These are phyloP conservation scores for Mormyrops boulengeri DNA, from an alignment of 2,797 vertebrate genomes.

Conservation along the genomic window DNA sequence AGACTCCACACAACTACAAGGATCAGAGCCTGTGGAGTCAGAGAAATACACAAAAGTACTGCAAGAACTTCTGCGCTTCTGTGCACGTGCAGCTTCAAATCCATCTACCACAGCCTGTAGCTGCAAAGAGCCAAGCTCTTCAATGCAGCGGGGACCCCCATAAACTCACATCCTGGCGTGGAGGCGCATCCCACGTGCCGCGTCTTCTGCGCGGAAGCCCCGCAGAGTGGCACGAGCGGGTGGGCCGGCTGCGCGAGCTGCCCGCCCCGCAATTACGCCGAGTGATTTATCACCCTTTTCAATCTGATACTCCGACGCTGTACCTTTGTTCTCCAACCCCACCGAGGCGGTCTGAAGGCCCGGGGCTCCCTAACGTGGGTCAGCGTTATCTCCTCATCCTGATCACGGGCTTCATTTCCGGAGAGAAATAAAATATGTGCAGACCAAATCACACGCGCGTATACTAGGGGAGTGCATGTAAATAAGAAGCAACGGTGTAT, in stretches of 20 bases:
- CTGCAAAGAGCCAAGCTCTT: constrained; percentile 17
- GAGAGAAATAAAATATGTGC: constrained; percentile 12
- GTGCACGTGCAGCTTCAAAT: not conserved
- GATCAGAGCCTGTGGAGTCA: not conserved
- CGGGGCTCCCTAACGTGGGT: not conserved
- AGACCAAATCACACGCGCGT: not conserved
- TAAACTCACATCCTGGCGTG: constrained; percentile 19
- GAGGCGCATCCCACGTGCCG: constrained; percentile 9
- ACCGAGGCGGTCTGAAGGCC: not conserved
- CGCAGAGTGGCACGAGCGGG: constrained; percentile 31
- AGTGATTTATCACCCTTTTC: constrained; percentile 54
- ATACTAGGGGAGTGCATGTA: not conserved
- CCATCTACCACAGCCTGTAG: constrained; percentile 16
- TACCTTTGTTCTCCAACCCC: constrained; percentile 16
- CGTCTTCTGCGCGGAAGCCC: constrained; percentile 13
- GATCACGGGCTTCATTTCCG: not conserved
- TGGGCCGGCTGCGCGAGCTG: constrained; percentile 18
- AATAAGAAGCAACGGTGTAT: not conserved
- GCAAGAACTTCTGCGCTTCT: not conserved
- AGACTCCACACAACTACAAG: not conserved
- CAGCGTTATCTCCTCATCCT: not conserved
- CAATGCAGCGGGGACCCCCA: constrained; percentile 13
- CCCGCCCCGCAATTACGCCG: constrained; percentile 43
- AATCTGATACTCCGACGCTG: constrained; percentile 34
- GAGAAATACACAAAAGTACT: not conserved